Evolutionary conservation across 2,888 invertebrate genomes (phyloP).

Genomic region (Philhelius pedissequus): DNA sequence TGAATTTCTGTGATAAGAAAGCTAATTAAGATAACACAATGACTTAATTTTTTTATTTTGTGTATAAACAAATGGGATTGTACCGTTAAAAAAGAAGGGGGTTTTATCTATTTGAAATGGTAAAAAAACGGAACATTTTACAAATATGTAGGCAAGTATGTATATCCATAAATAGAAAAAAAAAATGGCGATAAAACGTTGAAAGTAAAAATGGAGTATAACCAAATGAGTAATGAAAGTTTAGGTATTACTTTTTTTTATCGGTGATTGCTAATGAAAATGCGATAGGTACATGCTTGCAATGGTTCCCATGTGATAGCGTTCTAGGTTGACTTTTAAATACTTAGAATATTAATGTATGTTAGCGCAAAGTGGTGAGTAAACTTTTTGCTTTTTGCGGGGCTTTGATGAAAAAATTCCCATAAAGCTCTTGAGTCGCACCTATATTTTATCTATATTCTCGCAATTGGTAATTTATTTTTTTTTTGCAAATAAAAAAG

Average conservation of each 20-base stretch:
- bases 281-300: too few relatives aligned
- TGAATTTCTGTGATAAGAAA: slow-evolving; percentile 54
- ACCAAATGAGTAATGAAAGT: background rate
- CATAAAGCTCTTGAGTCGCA: too few relatives aligned
- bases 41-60: slow-evolving; percentile 41
- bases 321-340: background rate
- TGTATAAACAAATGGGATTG: slow-evolving; percentile 44
- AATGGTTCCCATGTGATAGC: background rate
- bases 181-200: background rate
- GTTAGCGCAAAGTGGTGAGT: too few relatives aligned
- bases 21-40: slow-evolving; percentile 67
- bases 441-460: too few relatives aligned
- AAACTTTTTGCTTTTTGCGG: too few relatives aligned
- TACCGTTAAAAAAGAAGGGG: background rate
- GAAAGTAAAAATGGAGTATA: background rate
- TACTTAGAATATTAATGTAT: too few relatives aligned
- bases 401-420: too few relatives aligned
- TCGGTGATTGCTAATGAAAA: background rate
- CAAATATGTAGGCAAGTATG: background rate
- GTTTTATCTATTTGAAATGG: background rate
- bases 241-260: background rate
- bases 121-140: slow-evolving; percentile 4
- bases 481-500: too few relatives aligned
- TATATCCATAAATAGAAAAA: background rate
- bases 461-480: too few relatives aligned